phyloP scores from a whole-genome alignment of 2,888 invertebrate species.

The Branchipolynoe longqiensis region DNA sequence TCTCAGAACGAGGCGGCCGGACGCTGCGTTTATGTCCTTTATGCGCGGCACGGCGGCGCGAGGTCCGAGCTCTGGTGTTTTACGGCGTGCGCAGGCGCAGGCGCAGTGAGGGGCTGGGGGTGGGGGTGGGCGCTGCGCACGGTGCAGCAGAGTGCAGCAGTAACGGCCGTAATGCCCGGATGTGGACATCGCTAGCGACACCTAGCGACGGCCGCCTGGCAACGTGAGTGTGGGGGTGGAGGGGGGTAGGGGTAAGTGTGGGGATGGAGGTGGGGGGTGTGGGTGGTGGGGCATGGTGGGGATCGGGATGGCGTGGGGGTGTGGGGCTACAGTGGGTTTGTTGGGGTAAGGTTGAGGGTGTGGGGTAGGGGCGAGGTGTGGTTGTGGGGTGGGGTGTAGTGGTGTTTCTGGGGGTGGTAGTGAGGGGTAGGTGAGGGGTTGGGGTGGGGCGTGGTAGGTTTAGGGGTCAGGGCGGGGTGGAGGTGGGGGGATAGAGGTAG shows the following conservation, averaged over 20 bases:
- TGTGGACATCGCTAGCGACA: constrained; percentile 43
- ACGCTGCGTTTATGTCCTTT: constrained; percentile 34
- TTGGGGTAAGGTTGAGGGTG: neutral
- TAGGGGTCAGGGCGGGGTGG: too few relatives aligned
- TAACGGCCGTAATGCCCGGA: constrained; percentile 26
- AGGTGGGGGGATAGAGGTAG: too few relatives aligned
- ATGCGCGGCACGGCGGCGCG: constrained; percentile 28
- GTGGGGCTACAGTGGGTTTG: neutral
- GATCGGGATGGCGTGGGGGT: neutral
- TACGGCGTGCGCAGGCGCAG: constrained; percentile 25
- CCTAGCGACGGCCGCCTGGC: constrained; percentile 39
- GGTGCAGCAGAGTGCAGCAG: constrained; percentile 11
- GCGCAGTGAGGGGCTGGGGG: too few relatives aligned
- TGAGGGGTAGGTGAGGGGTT: too few relatives aligned
- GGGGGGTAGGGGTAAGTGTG: neutral
- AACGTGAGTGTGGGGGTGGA: neutral
- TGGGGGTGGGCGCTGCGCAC: neutral
- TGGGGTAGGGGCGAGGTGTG: too few relatives aligned
- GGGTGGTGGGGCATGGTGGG: neutral
- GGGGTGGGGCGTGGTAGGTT: too few relatives aligned
- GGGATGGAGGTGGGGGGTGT: neutral
- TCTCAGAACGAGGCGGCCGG: constrained; percentile 26
- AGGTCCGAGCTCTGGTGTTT: constrained; percentile 53
- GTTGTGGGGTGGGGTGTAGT: too few relatives aligned
- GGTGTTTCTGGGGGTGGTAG: too few relatives aligned